Evolutionary conservation across 1,140 invertebrate genomes (phyloP).

Genomic region (Apocrypta bakeri): DNA sequence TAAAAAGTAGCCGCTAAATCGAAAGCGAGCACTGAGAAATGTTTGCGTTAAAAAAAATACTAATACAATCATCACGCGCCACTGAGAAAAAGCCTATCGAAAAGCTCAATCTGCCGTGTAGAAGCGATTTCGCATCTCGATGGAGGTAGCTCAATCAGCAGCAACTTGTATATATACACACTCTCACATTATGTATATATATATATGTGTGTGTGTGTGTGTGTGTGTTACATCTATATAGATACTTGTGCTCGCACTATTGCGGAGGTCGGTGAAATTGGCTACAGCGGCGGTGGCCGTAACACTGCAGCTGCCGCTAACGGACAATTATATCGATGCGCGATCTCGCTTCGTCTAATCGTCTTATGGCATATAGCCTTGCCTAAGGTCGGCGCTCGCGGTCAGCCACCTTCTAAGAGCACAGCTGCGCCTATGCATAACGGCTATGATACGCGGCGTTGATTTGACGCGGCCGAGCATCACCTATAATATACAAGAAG

Average conservation of each 20-base stretch:
- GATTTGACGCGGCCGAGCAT: conserved; percentile 49
- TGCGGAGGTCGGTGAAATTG: background rate
- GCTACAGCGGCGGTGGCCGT: background rate
- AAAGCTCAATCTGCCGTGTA: background rate
- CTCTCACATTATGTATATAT: too few species aligned
- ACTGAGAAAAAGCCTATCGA: background rate
- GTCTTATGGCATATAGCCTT: conserved; percentile 8
- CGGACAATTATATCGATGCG: conserved; percentile 20
- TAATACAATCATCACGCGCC: too few species aligned
- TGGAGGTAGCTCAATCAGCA: background rate
- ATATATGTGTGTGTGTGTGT: too few species aligned
- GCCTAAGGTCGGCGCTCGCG: conserved; percentile 22
- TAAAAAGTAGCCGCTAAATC: too few species aligned
- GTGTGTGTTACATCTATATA: too few species aligned
- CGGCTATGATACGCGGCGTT: conserved; percentile 17
- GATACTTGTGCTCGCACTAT: background rate
- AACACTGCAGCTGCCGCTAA: conserved; percentile 1
- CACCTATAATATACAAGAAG: background rate
- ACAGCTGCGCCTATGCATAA: background rate
- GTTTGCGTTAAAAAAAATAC: too few species aligned
- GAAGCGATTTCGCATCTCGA: background rate
- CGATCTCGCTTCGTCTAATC: conserved; percentile 8
- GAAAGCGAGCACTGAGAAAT: too few species aligned
- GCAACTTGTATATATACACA: too few species aligned
- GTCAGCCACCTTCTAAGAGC: background rate